phyloP scores from a whole-genome alignment of 2,113 vertebrate species.

The Gasterosteus nipponicus region DNA sequence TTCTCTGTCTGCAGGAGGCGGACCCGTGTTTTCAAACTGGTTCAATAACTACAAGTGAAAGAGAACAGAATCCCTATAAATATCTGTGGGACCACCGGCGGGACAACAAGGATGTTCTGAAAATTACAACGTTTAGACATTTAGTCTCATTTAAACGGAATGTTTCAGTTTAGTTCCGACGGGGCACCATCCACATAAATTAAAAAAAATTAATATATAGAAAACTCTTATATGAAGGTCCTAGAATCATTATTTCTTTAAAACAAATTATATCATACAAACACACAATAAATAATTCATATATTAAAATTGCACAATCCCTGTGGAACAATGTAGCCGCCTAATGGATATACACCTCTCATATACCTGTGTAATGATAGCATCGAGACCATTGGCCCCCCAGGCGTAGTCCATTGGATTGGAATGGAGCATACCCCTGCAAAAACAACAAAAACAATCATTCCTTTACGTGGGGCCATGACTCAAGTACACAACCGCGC shows the following conservation, averaged over 20 bases:
- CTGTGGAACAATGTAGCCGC: not conserved
- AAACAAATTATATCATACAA: not conserved
- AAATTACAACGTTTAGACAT: not conserved
- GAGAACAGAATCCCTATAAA: not conserved
- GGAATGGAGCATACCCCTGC: conserved; percentile 94
- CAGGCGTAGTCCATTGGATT: conserved; percentile 98
- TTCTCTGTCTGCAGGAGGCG: conserved; percentile 95
- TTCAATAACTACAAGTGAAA: conserved; percentile 89
- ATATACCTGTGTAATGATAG: conserved; percentile 95
- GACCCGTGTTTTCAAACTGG: conserved; percentile 98
- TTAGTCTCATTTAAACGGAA: not conserved
- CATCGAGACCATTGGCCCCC: conserved; percentile 94
- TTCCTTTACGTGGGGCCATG: not conserved
- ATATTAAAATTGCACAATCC: not conserved
- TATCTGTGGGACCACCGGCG: not conserved
- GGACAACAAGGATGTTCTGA: not conserved
- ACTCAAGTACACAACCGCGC: not conserved
- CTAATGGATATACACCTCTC: not conserved
- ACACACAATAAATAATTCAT: not conserved
- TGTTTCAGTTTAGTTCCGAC: not conserved
- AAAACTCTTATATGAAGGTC: not conserved
- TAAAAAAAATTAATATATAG: not conserved
- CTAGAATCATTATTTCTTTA: not conserved
- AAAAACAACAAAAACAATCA: not conserved
- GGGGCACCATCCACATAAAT: not conserved